A percentile compares a stretch with the other conserved stretches of the same genome.
These are phyloP conservation scores for Urechis unicinctus DNA, from an alignment of 2,888 invertebrate species.

Conservation along the genomic window DNA sequence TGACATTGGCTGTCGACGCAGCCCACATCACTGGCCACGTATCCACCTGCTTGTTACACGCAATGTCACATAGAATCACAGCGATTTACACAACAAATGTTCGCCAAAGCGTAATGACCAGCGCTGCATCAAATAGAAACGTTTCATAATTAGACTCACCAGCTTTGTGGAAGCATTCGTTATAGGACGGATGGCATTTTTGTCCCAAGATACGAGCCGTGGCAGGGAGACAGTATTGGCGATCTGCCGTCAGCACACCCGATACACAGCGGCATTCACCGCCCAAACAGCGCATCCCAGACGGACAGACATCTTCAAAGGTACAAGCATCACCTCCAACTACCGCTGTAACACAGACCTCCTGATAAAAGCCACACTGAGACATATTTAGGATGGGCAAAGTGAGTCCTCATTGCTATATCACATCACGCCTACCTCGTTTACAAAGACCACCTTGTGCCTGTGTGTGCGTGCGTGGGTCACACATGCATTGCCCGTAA, in stretches of 20 bases:
- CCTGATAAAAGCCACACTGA: background rate
- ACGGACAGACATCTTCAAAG: constrained; percentile 1
- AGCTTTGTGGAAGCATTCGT: constrained; percentile 3
- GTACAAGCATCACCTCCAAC: background rate
- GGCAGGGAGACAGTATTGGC: constrained; percentile 4
- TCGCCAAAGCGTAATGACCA: too few relatives aligned
- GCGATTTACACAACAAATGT: too few relatives aligned
- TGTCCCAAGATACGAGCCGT: constrained; percentile 3
- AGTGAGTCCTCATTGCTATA: background rate
- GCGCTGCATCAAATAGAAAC: too few relatives aligned
- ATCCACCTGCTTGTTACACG: constrained; percentile 5
- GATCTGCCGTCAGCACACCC: constrained; percentile 5
- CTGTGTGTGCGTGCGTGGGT: background rate
- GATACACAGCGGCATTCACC: constrained; percentile 3
- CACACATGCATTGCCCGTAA: constrained; percentile 4
- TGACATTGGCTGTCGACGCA: constrained; percentile 4
- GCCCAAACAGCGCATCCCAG: constrained; percentile 1
- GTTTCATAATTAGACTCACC: constrained; percentile 3
- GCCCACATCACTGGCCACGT: constrained; percentile 6
- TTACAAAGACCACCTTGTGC: constrained; percentile 1
- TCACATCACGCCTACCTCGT: background rate
- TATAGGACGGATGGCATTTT: constrained; percentile 1
- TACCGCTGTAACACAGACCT: background rate
- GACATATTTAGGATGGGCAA: background rate
- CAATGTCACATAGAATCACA: too few relatives aligned